Base-by-base conservation (phyloP, 2,797 vertebrate genomes). In the Tragopan temminckii region DNA sequence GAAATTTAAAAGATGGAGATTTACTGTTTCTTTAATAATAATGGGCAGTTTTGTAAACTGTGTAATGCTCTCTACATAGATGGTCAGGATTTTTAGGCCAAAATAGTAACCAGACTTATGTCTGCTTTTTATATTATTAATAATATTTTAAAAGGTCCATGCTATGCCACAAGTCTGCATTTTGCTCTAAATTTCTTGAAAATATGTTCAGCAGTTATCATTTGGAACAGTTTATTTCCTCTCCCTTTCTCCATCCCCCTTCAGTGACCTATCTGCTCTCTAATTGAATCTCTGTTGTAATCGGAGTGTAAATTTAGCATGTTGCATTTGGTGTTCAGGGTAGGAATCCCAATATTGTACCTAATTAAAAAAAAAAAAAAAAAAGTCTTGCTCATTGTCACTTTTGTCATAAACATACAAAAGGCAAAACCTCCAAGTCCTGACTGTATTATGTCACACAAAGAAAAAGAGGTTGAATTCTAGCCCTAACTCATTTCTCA, bases 41-140 rank as follows among this genome's bases (percentile, higher is more conserved):
- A 5, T 35, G 5, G 36, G 1, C 24, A 64, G 72, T 88, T 94
- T 88, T 58, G 70, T 85, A 62, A 75, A 69, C 27, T 80, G 15
- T 59, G 27, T 64, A 58, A 75, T 35, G 29, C 43, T 23, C 20
- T 94, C 25, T 71, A 45, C 35, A 6, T 1, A 8, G 23, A 74
- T 46, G 38, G n/a, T 35, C 57, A 92, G 68, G 61, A 94, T 82
- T 80, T 91, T 55, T 45, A 80, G 38, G 25, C 38, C 88, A 66
- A 78, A 63, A 33, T 55, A 23, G 20, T 43, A 29, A 29, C 40
- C 14, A 78, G 35, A 84, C 66, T 74, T 80, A 61, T 70, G 18
- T 53, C 23, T 80, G 17, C 4, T 17, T 90, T 59, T 74, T 80
- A 48, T 68, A 75, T 89, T 86, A 87, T 63, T 66, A 66, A 71